Evolutionary conservation across 2,888 invertebrate species (phyloP).

Genomic region (Osmoderma eremita): DNA sequence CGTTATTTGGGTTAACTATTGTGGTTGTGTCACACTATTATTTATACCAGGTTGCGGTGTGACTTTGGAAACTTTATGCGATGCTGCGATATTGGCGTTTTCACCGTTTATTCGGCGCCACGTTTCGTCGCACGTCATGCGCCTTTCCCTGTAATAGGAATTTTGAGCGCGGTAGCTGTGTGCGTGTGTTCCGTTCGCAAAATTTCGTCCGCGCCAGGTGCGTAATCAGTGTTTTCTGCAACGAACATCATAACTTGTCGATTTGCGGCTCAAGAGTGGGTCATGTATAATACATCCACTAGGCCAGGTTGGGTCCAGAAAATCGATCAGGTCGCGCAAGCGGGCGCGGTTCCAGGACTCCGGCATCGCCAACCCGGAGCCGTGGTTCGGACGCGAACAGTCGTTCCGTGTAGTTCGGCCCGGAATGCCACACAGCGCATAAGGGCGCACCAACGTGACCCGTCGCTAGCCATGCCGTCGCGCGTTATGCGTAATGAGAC

Average conservation of each 20-base stretch:
- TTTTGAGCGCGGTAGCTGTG: neutral
- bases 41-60: conserved; percentile 1
- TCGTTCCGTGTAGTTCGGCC: conserved; percentile 29
- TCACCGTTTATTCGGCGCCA: neutral
- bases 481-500: conserved; percentile 27
- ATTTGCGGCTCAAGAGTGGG: conserved; percentile 50
- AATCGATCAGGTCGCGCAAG: conserved; percentile 60
- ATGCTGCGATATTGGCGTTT: neutral
- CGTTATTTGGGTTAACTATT: conserved; percentile 12
- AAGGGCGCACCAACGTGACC: conserved; percentile 10
- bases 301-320: conserved; percentile 60
- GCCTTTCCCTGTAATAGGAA: neutral
- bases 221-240: conserved; percentile 36
- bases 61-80: conserved; percentile 2
- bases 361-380: conserved; percentile 48
- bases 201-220: conserved; percentile 8
- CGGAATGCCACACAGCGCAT: conserved; percentile 38
- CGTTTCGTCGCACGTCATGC: neutral
- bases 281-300: conserved; percentile 62
- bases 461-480: conserved; percentile 28
- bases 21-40: neutral
- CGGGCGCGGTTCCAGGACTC: conserved; percentile 53
- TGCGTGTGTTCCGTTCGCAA: neutral
- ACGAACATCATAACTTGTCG: conserved; percentile 49
- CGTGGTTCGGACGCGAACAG: conserved; percentile 38